Conservation (phyloP, 2,113 vertebrate species). For the Ammodytes dubius region DNA sequence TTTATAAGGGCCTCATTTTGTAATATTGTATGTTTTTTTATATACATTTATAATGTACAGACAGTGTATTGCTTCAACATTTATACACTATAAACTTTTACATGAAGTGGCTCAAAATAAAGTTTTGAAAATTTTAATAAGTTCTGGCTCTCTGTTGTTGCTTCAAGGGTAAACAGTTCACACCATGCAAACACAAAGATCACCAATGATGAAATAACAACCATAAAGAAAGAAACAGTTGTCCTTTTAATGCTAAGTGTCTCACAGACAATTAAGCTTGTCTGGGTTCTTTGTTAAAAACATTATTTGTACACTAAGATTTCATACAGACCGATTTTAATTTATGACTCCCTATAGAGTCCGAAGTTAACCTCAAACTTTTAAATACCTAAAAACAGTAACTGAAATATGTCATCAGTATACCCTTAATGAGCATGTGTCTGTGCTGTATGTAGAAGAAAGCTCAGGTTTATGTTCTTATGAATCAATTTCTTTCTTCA, state of each 20-base stretch:
- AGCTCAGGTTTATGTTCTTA: neutral
- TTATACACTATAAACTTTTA: constrained; percentile 30
- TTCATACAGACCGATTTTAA: neutral
- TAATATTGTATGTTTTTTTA: constrained; percentile 30
- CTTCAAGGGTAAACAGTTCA: neutral
- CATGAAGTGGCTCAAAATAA: constrained; percentile 50
- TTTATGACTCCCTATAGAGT: neutral
- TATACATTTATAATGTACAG: constrained; percentile 30
- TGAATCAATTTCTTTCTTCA: neutral
- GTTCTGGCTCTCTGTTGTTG: constrained; percentile 2
- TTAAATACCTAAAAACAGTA: neutral
- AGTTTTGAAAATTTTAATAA: constrained; percentile 23
- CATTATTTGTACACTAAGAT: neutral
- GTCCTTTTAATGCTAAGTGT: neutral
- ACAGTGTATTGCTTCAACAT: constrained; percentile 31
- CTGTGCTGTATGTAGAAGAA: neutral
- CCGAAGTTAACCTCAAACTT: neutral
- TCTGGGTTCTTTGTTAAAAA: neutral
- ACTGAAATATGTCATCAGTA: no score
- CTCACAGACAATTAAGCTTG: neutral
- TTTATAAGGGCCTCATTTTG: constrained; percentile 66
- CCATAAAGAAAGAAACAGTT: neutral
- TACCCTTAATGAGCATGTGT: no score
- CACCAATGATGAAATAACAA: neutral
- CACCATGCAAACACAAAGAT: neutral